A percentile compares a stretch with the other conserved stretches of the same genome.
These are phyloP conservation scores for Characodon lateralis DNA, from an alignment of 2,797 vertebrate species.

Conservation along the genomic window DNA sequence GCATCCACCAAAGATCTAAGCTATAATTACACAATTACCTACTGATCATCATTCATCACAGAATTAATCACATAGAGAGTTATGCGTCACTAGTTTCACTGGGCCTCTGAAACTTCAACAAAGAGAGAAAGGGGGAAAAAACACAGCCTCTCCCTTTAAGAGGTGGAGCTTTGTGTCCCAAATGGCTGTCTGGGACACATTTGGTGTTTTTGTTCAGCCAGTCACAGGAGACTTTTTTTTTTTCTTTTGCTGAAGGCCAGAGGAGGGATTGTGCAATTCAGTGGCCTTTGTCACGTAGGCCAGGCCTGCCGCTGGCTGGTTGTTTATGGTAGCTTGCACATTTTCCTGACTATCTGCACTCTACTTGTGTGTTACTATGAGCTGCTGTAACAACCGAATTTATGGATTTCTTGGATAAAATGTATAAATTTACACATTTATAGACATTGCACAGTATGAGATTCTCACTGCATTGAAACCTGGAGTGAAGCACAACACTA, in stretches of 20 bases:
- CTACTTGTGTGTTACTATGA: no score
- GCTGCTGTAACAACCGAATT: no score
- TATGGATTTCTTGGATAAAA: background rate
- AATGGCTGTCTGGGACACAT: conserved; percentile 68
- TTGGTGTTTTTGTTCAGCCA: conserved; percentile 72
- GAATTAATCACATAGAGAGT: background rate
- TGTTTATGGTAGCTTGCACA: conserved; percentile 64
- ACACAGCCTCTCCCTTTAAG: conserved; percentile 65
- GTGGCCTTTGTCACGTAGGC: conserved; percentile 73
- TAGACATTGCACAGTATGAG: background rate
- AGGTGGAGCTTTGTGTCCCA: conserved; percentile 57
- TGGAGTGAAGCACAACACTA: background rate
- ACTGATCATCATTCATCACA: background rate
- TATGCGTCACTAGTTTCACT: conserved; percentile 47
- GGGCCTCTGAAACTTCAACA: conserved; percentile 28
- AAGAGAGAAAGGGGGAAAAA: conserved; percentile 6
- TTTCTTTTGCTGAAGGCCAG: conserved; percentile 56
- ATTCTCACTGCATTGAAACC: background rate
- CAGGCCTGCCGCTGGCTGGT: conserved; percentile 25
- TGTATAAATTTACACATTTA: background rate
- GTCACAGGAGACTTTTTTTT: conserved; percentile 71
- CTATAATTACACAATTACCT: background rate
- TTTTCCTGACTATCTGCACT: no score
- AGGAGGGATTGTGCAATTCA: conserved; percentile 73
- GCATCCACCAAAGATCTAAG: background rate